Conservation (phyloP, 1,140 invertebrate genomes). For the Apolygus lucorum region DNA sequence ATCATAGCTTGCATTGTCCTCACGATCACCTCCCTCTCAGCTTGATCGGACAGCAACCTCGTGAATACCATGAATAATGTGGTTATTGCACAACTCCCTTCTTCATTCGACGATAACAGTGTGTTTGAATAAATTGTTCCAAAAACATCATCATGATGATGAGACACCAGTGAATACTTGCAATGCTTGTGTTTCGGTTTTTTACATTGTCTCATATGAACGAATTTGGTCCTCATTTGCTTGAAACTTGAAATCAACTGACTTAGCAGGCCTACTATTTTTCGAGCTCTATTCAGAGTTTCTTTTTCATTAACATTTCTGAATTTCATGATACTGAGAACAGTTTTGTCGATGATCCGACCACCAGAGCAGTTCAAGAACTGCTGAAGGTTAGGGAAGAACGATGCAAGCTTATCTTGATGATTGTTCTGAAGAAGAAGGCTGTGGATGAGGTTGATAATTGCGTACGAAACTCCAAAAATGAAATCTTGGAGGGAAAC, state of each 20-base stretch:
- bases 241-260: slow-evolving; percentile 49
- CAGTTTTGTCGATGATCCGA: slow-evolving; percentile 47
- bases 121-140: slow-evolving; percentile 41
- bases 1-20: slow-evolving; percentile 48
- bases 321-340: slow-evolving; percentile 47
- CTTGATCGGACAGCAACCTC: slow-evolving; percentile 43
- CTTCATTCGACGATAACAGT: slow-evolving; percentile 32
- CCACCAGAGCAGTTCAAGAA: slow-evolving; percentile 52
- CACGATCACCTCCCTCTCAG: slow-evolving; percentile 40
- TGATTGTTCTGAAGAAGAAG: slow-evolving; percentile 45
- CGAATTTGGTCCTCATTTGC: slow-evolving; percentile 46
- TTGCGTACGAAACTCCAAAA: slow-evolving; percentile 50
- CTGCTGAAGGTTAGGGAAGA: slow-evolving; percentile 50
- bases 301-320: slow-evolving; percentile 40
- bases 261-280: slow-evolving; percentile 49
- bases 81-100: slow-evolving; percentile 46
- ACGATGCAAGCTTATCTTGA: slow-evolving; percentile 48
- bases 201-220: slow-evolving; percentile 46
- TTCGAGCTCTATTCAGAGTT: slow-evolving; percentile 43
- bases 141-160: slow-evolving; percentile 51
- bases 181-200: slow-evolving; percentile 46
- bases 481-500: slow-evolving; percentile 48
- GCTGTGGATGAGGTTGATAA: slow-evolving; percentile 50
- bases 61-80: slow-evolving; percentile 48
- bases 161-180: slow-evolving; percentile 39